Evolutionary conservation across 1,140 invertebrate species (phyloP).

Genomic region (Neomicropteryx cornuta): DNA sequence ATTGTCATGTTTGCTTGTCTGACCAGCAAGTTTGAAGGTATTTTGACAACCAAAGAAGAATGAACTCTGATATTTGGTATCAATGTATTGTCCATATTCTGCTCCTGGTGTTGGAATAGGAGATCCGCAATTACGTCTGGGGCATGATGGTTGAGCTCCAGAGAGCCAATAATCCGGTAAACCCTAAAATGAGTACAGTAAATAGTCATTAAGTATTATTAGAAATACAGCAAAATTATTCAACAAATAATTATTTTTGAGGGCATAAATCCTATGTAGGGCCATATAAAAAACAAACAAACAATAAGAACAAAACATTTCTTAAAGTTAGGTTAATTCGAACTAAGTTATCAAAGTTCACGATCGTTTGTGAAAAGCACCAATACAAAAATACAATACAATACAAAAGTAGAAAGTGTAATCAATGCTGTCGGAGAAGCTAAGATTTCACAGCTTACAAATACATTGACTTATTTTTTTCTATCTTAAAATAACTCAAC

Average conservation of each 20-base stretch:
- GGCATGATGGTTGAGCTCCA: conserved; percentile 73
- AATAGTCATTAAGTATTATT: conserved; percentile 5
- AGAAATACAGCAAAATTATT: conserved; percentile 7
- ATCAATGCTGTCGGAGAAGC: too few relatives aligned
- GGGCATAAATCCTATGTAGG: too few relatives aligned
- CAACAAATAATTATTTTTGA: too few relatives aligned
- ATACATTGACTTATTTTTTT: too few relatives aligned
- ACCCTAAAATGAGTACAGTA: conserved; percentile 41
- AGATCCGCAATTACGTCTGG: conserved; percentile 74
- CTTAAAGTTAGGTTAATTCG: too few relatives aligned
- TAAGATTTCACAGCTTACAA: too few relatives aligned
- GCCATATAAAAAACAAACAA: too few relatives aligned
- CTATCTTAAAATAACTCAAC: conserved; percentile 1
- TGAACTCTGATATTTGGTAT: conserved; percentile 82
- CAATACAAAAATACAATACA: too few relatives aligned
- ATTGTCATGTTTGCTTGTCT: conserved; percentile 83
- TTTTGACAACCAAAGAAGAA: conserved; percentile 96
- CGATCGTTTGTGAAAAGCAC: too few relatives aligned
- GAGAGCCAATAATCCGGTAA: conserved; percentile 88
- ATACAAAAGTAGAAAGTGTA: too few relatives aligned
- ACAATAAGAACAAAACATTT: too few relatives aligned
- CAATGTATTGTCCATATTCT: conserved; percentile 76
- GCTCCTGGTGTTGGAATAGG: conserved; percentile 85
- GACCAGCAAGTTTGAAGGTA: conserved; percentile 87
- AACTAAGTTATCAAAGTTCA: too few relatives aligned